phyloP scores from a whole-genome alignment of 2,888 invertebrate species.

The Sclerodermus sp. region DNA sequence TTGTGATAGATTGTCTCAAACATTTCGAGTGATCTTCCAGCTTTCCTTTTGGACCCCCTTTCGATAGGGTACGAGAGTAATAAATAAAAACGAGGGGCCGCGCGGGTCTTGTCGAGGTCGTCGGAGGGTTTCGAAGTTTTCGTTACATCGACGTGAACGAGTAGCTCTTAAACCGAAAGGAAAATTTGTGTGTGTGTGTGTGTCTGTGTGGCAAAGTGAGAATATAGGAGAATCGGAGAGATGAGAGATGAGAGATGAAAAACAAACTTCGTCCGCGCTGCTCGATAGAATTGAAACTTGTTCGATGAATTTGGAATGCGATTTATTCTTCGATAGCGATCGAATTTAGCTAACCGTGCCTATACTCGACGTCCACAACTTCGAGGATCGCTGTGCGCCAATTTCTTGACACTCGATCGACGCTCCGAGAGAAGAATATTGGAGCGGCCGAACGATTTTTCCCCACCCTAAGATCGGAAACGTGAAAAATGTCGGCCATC shows the following conservation, averaged over 20 bases:
- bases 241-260: constrained; percentile 13
- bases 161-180: background rate
- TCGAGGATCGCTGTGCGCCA: background rate
- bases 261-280: constrained; percentile 44
- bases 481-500: too few species aligned
- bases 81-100: constrained; percentile 25
- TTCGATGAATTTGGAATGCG: constrained; percentile 42
- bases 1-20: background rate
- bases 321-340: constrained; percentile 22
- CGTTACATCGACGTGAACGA: constrained; percentile 21
- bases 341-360: constrained; percentile 34
- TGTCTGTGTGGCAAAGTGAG: background rate
- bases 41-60: constrained; percentile 9
- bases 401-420: too few species aligned
- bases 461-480: too few species aligned
- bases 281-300: constrained; percentile 56
- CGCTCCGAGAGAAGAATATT: too few species aligned
- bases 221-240: constrained; percentile 4
- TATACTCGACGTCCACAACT: constrained; percentile 39
- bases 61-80: too few species aligned
- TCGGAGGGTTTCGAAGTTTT: constrained; percentile 30
- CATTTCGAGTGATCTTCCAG: constrained; percentile 24
- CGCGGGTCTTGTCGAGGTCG: constrained; percentile 23
- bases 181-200: background rate
- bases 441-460: too few species aligned